Conservation (phyloP, 2,797 vertebrate genomes). For the Pogoniulus pusillus region DNA sequence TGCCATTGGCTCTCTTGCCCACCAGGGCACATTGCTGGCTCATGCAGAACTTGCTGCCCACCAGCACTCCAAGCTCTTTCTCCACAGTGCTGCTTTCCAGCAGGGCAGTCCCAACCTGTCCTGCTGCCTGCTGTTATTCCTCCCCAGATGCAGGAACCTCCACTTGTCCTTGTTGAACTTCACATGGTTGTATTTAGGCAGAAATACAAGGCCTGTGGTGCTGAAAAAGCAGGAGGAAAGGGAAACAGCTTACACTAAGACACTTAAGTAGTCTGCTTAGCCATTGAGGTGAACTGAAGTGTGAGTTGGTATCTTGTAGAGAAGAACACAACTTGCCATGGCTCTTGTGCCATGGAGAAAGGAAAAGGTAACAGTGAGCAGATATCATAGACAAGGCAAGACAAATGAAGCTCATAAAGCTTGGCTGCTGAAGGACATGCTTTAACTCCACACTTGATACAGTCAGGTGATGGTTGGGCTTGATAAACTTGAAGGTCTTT, state of each 20-base stretch:
- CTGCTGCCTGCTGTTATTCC: no score
- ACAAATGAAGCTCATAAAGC: background rate
- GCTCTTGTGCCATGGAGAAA: background rate
- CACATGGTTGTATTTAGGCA: background rate
- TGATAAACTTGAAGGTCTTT: no score
- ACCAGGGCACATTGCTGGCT: no score
- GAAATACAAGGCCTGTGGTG: background rate
- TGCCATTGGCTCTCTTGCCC: no score
- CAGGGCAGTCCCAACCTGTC: no score
- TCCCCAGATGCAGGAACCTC: no score
- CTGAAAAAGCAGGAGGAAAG: background rate
- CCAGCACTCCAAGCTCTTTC: no score
- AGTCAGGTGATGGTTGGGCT: no score
- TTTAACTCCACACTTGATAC: no score
- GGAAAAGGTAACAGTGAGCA: background rate
- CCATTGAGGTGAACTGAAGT: background rate
- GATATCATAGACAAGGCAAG: background rate
- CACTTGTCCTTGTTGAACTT: no score
- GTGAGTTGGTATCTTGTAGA: background rate
- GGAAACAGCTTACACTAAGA: background rate
- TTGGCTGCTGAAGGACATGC: background rate
- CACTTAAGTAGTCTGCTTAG: background rate
- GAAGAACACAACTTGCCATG: background rate
- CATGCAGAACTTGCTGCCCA: no score
- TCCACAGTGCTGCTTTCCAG: no score